Percentiles rank a stretch among this genome's conserved stretches.
Evolutionary conservation across 2,797 vertebrate species (phyloP).

Genomic region (Cossypha caffra): DNA sequence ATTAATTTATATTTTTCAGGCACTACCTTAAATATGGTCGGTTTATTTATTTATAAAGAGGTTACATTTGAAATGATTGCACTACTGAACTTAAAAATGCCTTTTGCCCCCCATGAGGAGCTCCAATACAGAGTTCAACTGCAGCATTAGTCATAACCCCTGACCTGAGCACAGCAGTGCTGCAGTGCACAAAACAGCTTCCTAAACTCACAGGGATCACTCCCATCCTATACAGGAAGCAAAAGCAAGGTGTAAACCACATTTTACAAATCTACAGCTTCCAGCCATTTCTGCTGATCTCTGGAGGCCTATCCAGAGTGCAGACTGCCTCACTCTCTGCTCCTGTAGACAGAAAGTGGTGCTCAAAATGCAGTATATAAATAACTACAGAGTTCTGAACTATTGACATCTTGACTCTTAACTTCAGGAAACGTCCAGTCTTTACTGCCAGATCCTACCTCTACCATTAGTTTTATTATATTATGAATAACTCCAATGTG

Average conservation of each 20-base stretch:
- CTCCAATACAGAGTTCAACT: not conserved
- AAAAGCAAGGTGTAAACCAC: not conserved
- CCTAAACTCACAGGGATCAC: not conserved
- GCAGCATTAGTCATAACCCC: not conserved
- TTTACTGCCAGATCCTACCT: not conserved
- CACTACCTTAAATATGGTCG: not conserved
- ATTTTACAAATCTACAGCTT: not conserved
- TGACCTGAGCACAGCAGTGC: not conserved
- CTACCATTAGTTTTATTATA: not conserved
- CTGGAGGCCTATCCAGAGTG: not conserved
- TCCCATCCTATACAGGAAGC: not conserved
- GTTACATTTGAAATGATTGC: not conserved
- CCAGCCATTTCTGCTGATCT: not conserved
- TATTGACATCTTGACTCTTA: not conserved
- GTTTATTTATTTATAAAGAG: not conserved
- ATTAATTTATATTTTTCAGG: not conserved
- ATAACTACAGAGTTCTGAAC: not conserved
- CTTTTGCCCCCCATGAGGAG: accelerated
- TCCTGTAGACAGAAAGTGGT: not conserved
- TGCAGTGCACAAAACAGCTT: not conserved
- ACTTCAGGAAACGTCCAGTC: not conserved
- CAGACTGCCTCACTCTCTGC: not conserved
- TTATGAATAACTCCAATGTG: not conserved
- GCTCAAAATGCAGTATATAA: not conserved
- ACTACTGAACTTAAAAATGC: not conserved